Conservation (phyloP, 2,888 invertebrate species). For the Macrosoma leucophasiata region DNA sequence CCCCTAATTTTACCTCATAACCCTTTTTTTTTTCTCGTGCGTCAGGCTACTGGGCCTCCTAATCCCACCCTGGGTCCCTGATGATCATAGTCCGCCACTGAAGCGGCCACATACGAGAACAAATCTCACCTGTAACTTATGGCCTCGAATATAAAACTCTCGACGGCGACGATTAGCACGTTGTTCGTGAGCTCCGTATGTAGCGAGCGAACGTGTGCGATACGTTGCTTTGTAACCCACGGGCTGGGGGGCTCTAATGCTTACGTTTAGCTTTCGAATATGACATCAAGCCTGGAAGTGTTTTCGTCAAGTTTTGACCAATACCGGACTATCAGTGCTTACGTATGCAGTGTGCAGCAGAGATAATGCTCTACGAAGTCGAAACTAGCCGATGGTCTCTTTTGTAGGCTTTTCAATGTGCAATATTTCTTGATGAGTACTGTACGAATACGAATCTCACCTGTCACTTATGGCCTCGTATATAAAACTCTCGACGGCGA, state of each 20-base stretch:
- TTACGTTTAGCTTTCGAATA: no score
- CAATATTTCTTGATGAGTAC: background rate
- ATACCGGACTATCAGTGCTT: no score
- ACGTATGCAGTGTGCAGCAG: no score
- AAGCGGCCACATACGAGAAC: no score
- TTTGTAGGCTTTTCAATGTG: background rate
- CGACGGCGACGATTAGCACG: constrained; percentile 82
- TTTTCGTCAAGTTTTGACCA: no score
- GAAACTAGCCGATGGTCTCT: background rate
- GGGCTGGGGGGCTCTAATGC: constrained; percentile 85
- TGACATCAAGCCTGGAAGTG: no score
- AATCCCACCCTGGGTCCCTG: no score
- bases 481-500: constrained; percentile 86
- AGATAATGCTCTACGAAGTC: no score
- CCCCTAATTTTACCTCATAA: no score
- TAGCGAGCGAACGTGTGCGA: constrained; percentile 74
- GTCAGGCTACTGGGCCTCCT: no score
- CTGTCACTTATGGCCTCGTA: constrained; percentile 80
- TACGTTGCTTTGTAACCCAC: constrained; percentile 86
- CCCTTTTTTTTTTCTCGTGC: no score
- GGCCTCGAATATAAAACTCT: constrained; percentile 85
- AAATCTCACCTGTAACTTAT: constrained; percentile 76
- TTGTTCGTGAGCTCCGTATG: constrained; percentile 75
- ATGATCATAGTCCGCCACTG: no score
- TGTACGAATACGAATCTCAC: constrained; percentile 34